Percentiles rank a stretch among this genome's conserved stretches.
phyloP scores from a whole-genome alignment of 2,888 invertebrate genomes.

The Hyles lineata region DNA sequence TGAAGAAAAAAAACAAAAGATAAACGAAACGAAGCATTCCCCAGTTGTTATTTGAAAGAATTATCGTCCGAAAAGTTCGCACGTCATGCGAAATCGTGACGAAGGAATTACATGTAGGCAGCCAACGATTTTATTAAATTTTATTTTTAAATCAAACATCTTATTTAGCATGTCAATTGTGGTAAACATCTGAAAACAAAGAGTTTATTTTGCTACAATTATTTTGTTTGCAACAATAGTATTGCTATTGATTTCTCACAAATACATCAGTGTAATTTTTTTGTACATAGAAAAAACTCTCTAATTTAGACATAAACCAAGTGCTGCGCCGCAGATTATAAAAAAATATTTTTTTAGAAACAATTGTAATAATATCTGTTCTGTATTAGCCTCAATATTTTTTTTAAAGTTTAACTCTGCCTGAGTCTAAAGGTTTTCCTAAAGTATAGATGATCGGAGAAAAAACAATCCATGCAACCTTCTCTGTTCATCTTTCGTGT shows the following conservation, averaged over 20 bases:
- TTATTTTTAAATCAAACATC: neutral
- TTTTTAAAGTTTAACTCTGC: too few species aligned
- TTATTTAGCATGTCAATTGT: neutral
- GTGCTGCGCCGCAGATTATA: neutral
- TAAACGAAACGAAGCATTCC: conserved; percentile 33
- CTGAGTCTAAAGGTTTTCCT: too few species aligned
- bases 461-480: too few species aligned
- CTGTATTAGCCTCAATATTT: too few species aligned
- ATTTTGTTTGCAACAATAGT: conserved; percentile 1
- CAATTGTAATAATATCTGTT: too few species aligned
- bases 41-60: conserved; percentile 28
- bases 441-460: too few species aligned
- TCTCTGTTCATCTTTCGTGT: too few species aligned
- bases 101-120: conserved; percentile 43
- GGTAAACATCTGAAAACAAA: neutral
- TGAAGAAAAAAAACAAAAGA: conserved; percentile 18
- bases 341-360: neutral
- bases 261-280: too few species aligned
- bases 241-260: neutral
- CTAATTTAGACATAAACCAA: neutral
- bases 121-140: conserved; percentile 39
- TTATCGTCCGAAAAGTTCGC: conserved; percentile 38
- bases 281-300: too few species aligned
- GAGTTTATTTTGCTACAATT: conserved; percentile 10
- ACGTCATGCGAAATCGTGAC: conserved; percentile 58